These are phyloP conservation scores for Girardinus metallicus DNA, from an alignment of 2,797 vertebrate genomes.

Conservation along the genomic window DNA sequence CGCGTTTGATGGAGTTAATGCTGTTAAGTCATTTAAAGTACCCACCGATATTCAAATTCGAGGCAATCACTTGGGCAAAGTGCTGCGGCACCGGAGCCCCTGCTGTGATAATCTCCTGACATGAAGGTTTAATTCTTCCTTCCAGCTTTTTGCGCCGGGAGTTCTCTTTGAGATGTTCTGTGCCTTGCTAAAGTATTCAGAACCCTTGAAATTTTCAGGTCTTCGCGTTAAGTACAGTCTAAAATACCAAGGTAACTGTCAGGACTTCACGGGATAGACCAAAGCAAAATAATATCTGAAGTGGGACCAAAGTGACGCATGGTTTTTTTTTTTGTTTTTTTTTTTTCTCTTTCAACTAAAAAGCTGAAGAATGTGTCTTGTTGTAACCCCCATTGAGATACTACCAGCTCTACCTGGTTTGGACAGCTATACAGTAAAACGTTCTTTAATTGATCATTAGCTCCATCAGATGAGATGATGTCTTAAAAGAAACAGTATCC, in stretches of 20 bases:
- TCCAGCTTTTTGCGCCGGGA: constrained; percentile 9
- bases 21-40: constrained; percentile 37
- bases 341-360: neutral
- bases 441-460: neutral
- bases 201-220: neutral
- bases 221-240: neutral
- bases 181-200: neutral
- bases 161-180: neutral
- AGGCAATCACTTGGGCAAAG: constrained; percentile 16
- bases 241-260: neutral
- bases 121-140: constrained; percentile 31
- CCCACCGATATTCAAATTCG: constrained; percentile 30
- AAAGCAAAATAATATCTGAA: neutral
- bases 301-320: neutral
- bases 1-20: constrained; percentile 35
- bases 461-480: too few relatives aligned
- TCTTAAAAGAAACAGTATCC: too few relatives aligned
- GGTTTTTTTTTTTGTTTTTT: neutral
- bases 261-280: neutral
- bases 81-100: constrained; percentile 17
- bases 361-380: neutral
- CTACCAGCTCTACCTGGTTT: neutral
- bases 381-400: neutral
- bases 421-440: neutral
- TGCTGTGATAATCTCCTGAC: constrained; percentile 43